These are phyloP conservation scores for Laodelphax striatellus DNA, from an alignment of 1,140 invertebrate species.

Conservation along the genomic window DNA sequence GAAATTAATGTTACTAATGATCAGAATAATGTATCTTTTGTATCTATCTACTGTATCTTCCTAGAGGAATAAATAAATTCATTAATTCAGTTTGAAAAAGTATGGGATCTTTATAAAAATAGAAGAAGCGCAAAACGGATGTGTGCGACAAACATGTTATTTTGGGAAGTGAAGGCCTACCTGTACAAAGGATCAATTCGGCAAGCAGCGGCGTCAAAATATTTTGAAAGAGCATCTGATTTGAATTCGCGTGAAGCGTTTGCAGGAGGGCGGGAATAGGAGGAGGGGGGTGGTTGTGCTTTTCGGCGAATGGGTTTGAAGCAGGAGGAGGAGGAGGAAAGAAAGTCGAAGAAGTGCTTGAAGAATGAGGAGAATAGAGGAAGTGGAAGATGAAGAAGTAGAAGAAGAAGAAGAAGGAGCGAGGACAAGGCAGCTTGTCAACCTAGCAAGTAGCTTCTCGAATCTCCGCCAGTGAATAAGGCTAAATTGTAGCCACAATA, in stretches of 20 bases:
- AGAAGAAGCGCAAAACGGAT: too few relatives aligned
- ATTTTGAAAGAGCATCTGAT: constrained; percentile 13
- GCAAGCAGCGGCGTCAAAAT: not conserved
- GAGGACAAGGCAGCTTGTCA: constrained; percentile 4
- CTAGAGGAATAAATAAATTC: too few relatives aligned
- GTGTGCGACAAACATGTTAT: too few relatives aligned
- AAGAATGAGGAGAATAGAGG: not conserved
- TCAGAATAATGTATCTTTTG: too few relatives aligned
- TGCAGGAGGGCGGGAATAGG: not conserved
- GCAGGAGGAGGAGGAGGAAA: not conserved
- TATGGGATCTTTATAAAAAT: too few relatives aligned
- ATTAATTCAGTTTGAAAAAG: too few relatives aligned
- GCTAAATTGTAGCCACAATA: constrained; percentile 22
- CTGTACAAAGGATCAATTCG: not conserved
- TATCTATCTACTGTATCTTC: too few relatives aligned
- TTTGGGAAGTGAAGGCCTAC: not conserved
- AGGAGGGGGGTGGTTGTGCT: not conserved
- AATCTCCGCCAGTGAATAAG: constrained; percentile 15
- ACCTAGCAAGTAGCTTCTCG: constrained; percentile 1
- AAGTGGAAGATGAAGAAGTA: not conserved
- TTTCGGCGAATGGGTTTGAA: not conserved
- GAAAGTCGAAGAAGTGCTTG: not conserved
- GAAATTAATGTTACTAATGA: too few relatives aligned
- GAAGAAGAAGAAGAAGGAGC: not conserved
- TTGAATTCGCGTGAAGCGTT: constrained; percentile 7